Base-by-base conservation (phyloP, 2,797 vertebrate species). In the Chaetophractus vellerosus region DNA sequence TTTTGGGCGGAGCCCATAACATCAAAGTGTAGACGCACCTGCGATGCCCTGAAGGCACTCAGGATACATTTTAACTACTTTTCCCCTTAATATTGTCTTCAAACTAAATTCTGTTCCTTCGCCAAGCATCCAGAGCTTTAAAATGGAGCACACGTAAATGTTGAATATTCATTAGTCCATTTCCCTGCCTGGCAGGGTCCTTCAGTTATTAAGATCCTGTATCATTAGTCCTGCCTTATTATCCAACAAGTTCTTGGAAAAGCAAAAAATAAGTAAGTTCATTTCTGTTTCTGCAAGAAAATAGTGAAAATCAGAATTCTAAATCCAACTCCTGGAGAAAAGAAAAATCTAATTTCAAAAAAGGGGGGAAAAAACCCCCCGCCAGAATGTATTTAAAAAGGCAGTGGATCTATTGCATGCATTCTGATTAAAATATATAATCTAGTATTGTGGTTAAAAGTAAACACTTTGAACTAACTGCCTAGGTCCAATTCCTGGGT, bases 291-390 rank as follows among this genome's bases (percentile, higher is more conserved):
- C 24, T 74, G 68, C 45, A 88, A 52, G 78, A 61, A 93, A 16
- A 83, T 4, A 33, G 75, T 83, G 64, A 86, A 59, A 87, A 83
- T 80, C 48, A 88, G 76, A 86, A 74, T 41, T 33, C 90, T 66
- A 80, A 94, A 61, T 69, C 41, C 45, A 96, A 38, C 5, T 92
- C 31, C 41, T 88, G 10, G 45, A 80, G 78, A 75, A 83, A 87
- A 68, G 38, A 33, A 71, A 38, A 6, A 50, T 12, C 31, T 61
- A 81, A 48, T 71, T 80, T 84, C 41, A 63, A 18, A 87, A 45
- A 45, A 45, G 45, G 45, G 45, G 16, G 41, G 28, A 48, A 81
- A 63, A 83, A 59, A 18, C 5, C 1, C 5, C 45, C 50, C 24
- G 38, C n/a, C 68, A 12, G 4, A 66, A 26, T 93, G 2, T 86